phyloP scores from a whole-genome alignment of 2,797 vertebrate species.

The Ctenopoma multispine region DNA sequence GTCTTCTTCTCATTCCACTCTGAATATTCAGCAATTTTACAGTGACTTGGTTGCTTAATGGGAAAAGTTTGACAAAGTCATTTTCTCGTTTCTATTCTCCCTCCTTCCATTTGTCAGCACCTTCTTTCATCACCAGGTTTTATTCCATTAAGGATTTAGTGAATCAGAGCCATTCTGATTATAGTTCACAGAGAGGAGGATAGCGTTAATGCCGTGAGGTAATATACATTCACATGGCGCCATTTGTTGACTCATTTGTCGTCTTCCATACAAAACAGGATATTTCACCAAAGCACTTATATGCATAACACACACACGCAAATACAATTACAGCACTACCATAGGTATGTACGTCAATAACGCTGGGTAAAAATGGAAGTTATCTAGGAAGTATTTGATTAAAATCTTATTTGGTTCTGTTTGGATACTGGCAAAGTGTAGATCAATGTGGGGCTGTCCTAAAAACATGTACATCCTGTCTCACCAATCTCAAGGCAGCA shows the following conservation, averaged over 20 bases:
- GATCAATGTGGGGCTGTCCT: conserved; percentile 52
- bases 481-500: conserved; percentile 45
- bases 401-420: conserved; percentile 13
- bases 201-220: conserved; percentile 15
- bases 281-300: conserved; percentile 21
- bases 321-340: neutral
- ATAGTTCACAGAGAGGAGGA: conserved; percentile 26
- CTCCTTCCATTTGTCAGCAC: conserved; percentile 19
- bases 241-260: conserved; percentile 27
- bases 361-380: conserved; percentile 18
- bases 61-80: conserved; percentile 58
- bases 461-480: conserved; percentile 64
- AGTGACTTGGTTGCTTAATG: conserved; percentile 42
- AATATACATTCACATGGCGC: conserved; percentile 8
- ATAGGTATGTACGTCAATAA: neutral
- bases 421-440: neutral
- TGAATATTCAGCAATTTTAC: conserved; percentile 44
- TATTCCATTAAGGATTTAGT: conserved; percentile 48
- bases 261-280: neutral
- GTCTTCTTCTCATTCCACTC: neutral
- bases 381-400: conserved; percentile 33
- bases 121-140: conserved; percentile 23
- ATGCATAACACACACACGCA: neutral
- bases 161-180: conserved; percentile 34
- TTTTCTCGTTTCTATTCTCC: conserved; percentile 14